A percentile compares a stretch with the other conserved stretches of the same genome.
phyloP scores from a whole-genome alignment of 2,797 vertebrate species.

The Onychomys torridus region DNA sequence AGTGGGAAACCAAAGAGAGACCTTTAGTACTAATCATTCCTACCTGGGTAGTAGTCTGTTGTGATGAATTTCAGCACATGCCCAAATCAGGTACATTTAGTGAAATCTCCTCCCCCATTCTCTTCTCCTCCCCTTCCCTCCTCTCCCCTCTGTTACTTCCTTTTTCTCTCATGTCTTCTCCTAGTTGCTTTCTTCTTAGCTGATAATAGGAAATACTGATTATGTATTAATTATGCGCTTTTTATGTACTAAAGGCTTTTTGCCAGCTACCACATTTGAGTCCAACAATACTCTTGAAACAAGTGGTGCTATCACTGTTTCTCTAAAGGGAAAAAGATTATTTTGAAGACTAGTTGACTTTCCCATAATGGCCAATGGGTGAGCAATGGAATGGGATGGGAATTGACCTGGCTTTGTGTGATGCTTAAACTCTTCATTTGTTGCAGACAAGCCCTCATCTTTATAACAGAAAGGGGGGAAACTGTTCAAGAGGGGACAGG shows the following conservation, averaged over 20 bases:
- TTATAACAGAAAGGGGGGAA: not conserved
- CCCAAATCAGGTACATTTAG: not conserved
- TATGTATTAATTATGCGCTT: not conserved
- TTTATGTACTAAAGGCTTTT: not conserved
- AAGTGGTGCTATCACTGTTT: not conserved
- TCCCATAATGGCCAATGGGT: not conserved
- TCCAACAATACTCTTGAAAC: not conserved
- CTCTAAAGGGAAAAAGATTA: not conserved
- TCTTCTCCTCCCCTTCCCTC: not conserved
- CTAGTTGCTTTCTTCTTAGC: not conserved
- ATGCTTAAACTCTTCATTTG: not conserved
- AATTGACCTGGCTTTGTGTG: not conserved
- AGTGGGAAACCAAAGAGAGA: not conserved
- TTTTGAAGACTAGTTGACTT: slow-evolving; percentile 24
- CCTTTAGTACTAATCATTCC: not conserved
- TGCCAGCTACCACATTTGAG: not conserved
- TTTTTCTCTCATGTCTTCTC: not conserved
- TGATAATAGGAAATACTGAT: not conserved
- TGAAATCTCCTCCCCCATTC: not conserved
- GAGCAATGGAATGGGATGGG: not conserved
- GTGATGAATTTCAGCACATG: not conserved
- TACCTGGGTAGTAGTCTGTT: not conserved
- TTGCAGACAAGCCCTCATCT: slow-evolving; percentile 25
- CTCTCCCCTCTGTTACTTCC: no score
- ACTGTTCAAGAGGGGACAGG: not conserved